Conservation (phyloP, 2,888 invertebrate species). For the Laspeyria flexula region DNA sequence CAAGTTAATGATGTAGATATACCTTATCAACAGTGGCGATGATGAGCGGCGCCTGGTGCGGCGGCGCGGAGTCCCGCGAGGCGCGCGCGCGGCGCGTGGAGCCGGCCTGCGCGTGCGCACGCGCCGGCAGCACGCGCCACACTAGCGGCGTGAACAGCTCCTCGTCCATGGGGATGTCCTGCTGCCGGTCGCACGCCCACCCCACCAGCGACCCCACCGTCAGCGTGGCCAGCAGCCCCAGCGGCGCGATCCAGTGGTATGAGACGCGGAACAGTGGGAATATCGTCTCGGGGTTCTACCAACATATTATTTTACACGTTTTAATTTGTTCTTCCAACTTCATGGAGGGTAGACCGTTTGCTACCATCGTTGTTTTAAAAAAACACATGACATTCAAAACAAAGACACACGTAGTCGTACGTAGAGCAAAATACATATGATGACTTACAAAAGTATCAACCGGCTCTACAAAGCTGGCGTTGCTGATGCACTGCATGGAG, state of each 20-base stretch:
- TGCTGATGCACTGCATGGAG: conserved; percentile 56
- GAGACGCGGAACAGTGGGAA: conserved; percentile 92
- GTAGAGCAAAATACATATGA: too few relatives aligned
- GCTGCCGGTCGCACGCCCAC: conserved; percentile 62
- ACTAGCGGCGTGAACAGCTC: conserved; percentile 73
- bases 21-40: conserved; percentile 56
- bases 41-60: conserved; percentile 61
- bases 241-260: conserved; percentile 93
- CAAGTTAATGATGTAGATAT: neutral
- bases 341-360: too few relatives aligned
- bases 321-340: too few relatives aligned
- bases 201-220: conserved; percentile 89
- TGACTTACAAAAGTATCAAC: conserved; percentile 69
- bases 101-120: conserved; percentile 51
- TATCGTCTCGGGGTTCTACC: conserved; percentile 77
- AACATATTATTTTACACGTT: too few relatives aligned
- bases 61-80: neutral
- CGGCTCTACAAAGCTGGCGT: conserved; percentile 62
- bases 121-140: conserved; percentile 66
- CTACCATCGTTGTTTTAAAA: too few relatives aligned
- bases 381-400: too few relatives aligned
- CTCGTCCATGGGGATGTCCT: conserved; percentile 62
- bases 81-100: conserved; percentile 54
- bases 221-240: conserved; percentile 89
- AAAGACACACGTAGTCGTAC: too few relatives aligned